Evolutionary conservation across 2,113 vertebrate species (phyloP).

Genomic region (Romanogobio albipinnatus): DNA sequence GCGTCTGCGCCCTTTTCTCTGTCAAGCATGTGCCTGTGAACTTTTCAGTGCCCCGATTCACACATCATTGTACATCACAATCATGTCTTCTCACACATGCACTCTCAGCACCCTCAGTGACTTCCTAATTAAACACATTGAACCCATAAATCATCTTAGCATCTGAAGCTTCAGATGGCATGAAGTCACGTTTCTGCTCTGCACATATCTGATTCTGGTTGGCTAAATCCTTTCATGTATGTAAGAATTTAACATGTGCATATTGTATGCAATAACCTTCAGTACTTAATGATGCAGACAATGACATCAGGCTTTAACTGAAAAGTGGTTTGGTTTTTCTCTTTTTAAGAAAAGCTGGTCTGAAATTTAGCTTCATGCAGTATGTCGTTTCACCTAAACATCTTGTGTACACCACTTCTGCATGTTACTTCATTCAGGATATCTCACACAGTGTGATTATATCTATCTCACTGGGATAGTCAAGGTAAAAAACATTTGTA

Average conservation of each 20-base stretch:
- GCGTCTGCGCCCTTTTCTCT: conserved; percentile 29
- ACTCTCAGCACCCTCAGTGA: neutral
- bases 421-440: neutral
- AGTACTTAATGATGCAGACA: neutral
- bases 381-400: neutral
- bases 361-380: neutral
- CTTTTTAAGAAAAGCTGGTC: neutral
- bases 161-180: neutral
- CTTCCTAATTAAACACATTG: conserved; percentile 6
- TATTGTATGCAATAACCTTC: neutral
- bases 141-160: conserved; percentile 12
- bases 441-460: too few relatives aligned
- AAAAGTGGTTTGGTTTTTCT: neutral
- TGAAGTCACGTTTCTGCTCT: conserved; percentile 7
- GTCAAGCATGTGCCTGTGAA: conserved; percentile 34
- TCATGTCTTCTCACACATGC: conserved; percentile 11
- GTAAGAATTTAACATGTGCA: neutral
- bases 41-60: neutral
- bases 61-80: conserved; percentile 25
- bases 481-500: too few relatives aligned
- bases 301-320: neutral
- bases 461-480: too few relatives aligned
- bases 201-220: conserved; percentile 8
- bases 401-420: neutral
- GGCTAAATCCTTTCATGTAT: conserved; percentile 16